phyloP scores from a whole-genome alignment of 2,113 vertebrate species.

The Casuarius casuarius region DNA sequence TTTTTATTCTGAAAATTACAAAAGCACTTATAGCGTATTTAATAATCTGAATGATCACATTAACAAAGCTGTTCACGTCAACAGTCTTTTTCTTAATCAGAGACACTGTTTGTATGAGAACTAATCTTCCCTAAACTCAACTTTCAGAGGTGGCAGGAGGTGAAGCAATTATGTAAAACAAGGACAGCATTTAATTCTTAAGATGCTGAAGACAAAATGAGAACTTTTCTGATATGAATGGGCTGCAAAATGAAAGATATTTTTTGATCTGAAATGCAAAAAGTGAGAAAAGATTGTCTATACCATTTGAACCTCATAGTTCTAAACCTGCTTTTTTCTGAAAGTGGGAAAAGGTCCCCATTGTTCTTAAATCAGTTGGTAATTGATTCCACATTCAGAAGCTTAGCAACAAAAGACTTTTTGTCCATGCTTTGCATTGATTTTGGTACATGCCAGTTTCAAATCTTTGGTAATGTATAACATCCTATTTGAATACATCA shows the following conservation, averaged over 20 bases:
- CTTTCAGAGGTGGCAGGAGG: background rate
- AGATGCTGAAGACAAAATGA: background rate
- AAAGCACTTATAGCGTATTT: background rate
- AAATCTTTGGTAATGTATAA: background rate
- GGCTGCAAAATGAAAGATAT: background rate
- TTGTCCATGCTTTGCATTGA: background rate
- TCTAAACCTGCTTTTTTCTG: background rate
- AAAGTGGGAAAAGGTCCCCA: background rate
- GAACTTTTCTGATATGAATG: background rate
- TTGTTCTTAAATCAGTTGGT: background rate
- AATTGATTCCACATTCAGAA: background rate
- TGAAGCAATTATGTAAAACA: no score
- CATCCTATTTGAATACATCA: background rate
- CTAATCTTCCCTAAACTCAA: no score
- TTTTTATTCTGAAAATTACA: slow-evolving; percentile 22
- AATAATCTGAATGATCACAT: background rate
- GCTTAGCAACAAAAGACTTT: background rate
- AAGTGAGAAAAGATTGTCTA: background rate
- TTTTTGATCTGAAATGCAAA: background rate
- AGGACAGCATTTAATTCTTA: background rate
- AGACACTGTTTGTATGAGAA: no score
- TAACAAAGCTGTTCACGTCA: background rate
- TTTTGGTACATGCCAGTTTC: background rate
- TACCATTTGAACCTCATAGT: background rate
- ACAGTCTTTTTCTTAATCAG: background rate